These are phyloP conservation scores for Neoaliturus tenellus DNA, from an alignment of 2,888 invertebrate species.

Conservation along the genomic window DNA sequence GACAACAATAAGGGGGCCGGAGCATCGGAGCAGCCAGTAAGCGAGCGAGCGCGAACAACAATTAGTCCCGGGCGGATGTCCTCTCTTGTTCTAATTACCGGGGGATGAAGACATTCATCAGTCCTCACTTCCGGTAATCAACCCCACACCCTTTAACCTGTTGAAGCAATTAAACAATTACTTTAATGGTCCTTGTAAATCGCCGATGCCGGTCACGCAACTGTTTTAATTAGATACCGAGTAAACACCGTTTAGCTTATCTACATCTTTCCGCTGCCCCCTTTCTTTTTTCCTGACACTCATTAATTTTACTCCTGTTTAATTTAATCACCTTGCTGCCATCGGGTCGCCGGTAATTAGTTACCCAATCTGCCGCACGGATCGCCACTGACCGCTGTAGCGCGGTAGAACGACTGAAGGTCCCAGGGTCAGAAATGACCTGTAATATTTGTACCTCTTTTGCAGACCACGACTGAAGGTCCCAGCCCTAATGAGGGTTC, in stretches of 20 bases:
- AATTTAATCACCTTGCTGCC: slow-evolving; percentile 25
- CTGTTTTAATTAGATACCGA: slow-evolving; percentile 34
- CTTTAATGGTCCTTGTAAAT: slow-evolving; percentile 32
- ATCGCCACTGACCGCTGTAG: background rate
- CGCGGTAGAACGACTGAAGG: no score
- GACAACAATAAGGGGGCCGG: background rate
- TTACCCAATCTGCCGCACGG: slow-evolving; percentile 4
- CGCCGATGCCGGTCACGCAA: slow-evolving; percentile 8
- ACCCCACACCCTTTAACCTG: slow-evolving; percentile 47
- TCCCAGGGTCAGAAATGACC: no score
- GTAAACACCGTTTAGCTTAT: slow-evolving; percentile 48
- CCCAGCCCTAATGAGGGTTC: no score
- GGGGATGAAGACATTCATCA: slow-evolving; percentile 49
- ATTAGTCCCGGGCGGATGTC: slow-evolving; percentile 29
- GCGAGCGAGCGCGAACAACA: background rate
- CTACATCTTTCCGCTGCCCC: slow-evolving; percentile 21
- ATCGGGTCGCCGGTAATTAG: slow-evolving; percentile 12
- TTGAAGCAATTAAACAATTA: slow-evolving; percentile 47
- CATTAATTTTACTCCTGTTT: slow-evolving; percentile 44
- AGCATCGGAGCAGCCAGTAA: no score
- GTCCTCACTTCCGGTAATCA: slow-evolving; percentile 38
- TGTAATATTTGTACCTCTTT: no score
- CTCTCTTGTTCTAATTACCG: slow-evolving; percentile 42
- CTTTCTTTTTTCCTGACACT: background rate
- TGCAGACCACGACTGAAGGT: no score